Evolutionary conservation across 2,888 invertebrate species (phyloP).

Genomic region (Pandemis heparana): DNA sequence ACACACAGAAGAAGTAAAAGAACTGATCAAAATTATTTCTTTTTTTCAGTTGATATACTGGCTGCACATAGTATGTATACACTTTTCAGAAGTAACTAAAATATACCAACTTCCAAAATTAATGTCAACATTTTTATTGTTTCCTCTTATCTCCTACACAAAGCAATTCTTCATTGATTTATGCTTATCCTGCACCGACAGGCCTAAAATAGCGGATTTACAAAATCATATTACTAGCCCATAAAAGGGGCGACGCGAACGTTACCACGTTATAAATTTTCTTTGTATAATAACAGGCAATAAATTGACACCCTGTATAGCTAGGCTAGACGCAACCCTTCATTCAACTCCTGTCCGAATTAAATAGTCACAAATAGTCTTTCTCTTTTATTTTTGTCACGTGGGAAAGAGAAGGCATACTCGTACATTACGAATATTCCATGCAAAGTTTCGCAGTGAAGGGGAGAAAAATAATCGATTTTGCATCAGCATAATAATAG

Average conservation of each 20-base stretch:
- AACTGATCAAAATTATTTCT: no score
- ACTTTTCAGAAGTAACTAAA: no score
- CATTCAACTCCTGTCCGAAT: conserved; percentile 29
- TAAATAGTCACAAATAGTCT: not conserved
- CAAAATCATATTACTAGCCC: conserved; percentile 62
- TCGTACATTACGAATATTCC: not conserved
- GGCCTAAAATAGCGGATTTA: conserved; percentile 55
- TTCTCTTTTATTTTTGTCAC: not conserved
- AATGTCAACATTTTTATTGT: not conserved
- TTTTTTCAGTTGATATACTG: no score
- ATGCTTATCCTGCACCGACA: conserved; percentile 44
- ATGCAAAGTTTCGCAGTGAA: conserved; percentile 27
- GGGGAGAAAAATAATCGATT: conserved; percentile 39
- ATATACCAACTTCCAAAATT: no score
- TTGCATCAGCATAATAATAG: conserved; percentile 41
- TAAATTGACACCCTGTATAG: conserved; percentile 76
- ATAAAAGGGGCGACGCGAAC: conserved; percentile 65
- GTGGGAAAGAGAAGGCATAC: conserved; percentile 23
- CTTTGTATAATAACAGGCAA: conserved; percentile 77
- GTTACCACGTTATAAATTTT: conserved; percentile 83
- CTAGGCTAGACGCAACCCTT: conserved; percentile 59
- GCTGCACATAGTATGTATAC: no score
- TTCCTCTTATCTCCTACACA: conserved; percentile 1
- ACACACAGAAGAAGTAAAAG: no score
- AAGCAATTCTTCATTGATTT: conserved; percentile 46